Percentiles rank a stretch among this genome's conserved stretches.
phyloP scores from a whole-genome alignment of 2,113 vertebrate genomes.

The Microcebus jonahi region DNA sequence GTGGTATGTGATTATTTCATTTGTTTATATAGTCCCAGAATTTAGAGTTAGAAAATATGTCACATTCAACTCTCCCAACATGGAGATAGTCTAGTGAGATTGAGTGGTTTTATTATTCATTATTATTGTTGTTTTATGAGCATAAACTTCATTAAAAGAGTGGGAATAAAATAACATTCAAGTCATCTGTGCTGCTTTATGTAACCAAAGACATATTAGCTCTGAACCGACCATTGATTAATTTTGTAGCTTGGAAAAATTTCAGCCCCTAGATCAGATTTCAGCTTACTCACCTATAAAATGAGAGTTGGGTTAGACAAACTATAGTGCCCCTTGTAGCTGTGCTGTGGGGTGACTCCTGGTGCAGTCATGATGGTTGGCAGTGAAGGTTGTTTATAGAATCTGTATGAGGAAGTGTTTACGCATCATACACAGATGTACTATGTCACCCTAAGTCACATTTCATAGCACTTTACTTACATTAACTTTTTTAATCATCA shows the following conservation, averaged over 20 bases:
- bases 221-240: not conserved
- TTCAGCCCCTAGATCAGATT: not conserved
- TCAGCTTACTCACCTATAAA: not conserved
- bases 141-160: conserved; percentile 52
- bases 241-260: not conserved
- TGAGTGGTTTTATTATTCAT: conserved; percentile 19
- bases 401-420: not conserved
- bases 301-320: not conserved
- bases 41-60: conserved; percentile 11
- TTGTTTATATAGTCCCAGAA: conserved; percentile 38
- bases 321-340: not conserved
- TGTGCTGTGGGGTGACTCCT: not conserved
- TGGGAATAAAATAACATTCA: conserved; percentile 16
- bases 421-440: not conserved
- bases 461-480: not conserved
- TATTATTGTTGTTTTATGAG: conserved; percentile 15
- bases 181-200: not conserved
- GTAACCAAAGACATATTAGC: not conserved
- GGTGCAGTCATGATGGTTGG: not conserved
- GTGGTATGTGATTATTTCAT: not conserved
- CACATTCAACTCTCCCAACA: not conserved
- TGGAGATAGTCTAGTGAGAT: not conserved
- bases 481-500: not conserved
- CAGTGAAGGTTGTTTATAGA: not conserved
- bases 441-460: not conserved